These are phyloP conservation scores for Oophaga pumilio DNA, from an alignment of 2,113 vertebrate genomes.

Conservation along the genomic window DNA sequence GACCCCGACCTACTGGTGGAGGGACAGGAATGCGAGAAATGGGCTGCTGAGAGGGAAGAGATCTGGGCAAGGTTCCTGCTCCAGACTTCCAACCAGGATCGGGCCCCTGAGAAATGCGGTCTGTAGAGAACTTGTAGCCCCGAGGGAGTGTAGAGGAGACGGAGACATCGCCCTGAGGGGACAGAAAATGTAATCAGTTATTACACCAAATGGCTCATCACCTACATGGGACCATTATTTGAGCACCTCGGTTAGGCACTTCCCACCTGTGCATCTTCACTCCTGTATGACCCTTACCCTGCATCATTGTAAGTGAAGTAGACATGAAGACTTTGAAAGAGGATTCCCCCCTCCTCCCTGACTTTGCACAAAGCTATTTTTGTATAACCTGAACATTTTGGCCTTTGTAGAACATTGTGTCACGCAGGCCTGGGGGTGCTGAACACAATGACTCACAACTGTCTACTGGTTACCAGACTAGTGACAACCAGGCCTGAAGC, in stretches of 20 bases:
- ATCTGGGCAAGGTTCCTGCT: conserved; percentile 58
- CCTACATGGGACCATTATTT: neutral
- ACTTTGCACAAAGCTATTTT: neutral
- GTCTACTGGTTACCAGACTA: neutral
- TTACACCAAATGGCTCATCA: neutral
- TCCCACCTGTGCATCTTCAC: too few species aligned
- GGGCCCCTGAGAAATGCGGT: conserved; percentile 60
- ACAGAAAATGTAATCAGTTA: neutral
- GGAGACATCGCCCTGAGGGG: conserved; percentile 32
- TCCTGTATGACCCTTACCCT: too few species aligned
- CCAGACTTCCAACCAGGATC: conserved; percentile 62
- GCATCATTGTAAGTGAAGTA: too few species aligned
- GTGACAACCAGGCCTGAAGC: neutral
- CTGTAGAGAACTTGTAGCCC: conserved; percentile 72
- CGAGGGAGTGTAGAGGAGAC: conserved; percentile 74
- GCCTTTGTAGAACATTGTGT: neutral
- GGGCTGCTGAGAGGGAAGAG: conserved; percentile 70
- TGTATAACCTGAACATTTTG: neutral
- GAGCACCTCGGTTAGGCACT: neutral
- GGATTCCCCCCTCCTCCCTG: too few species aligned
- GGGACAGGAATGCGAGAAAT: conserved; percentile 85
- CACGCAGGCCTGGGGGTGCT: neutral
- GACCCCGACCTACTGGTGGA: conserved; percentile 65
- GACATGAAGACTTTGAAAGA: too few species aligned
- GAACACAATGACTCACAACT: neutral